A percentile compares a stretch with the other conserved stretches of the same genome.
phyloP scores from a whole-genome alignment of 2,113 vertebrate genomes.

The Catharus fuscescens region DNA sequence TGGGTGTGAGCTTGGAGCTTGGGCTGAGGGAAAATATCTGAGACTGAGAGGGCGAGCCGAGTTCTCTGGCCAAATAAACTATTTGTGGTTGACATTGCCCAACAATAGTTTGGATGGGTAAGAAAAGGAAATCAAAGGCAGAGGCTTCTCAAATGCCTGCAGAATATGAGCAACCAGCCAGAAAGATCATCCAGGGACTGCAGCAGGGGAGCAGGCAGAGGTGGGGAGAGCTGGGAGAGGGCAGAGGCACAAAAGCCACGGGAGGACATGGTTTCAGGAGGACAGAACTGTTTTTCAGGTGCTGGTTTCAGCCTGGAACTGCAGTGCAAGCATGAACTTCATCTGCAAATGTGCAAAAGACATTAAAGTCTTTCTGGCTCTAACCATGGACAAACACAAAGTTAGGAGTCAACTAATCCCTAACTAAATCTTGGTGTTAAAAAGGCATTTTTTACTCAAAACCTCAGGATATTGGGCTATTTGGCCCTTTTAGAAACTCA shows the following conservation, averaged over 20 bases:
- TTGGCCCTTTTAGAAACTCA: neutral
- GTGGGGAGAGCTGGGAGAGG: neutral
- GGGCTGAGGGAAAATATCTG: neutral
- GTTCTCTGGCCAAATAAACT: neutral
- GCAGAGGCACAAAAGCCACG: neutral
- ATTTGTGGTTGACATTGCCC: neutral
- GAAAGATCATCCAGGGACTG: neutral
- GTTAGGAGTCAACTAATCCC: neutral
- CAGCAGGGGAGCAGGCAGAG: neutral
- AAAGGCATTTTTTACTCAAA: neutral
- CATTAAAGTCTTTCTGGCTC: neutral
- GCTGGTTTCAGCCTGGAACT: neutral
- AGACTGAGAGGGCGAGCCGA: neutral
- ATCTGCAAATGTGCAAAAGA: neutral
- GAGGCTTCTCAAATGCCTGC: neutral
- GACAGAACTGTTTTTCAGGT: neutral
- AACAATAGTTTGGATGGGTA: constrained; percentile 17
- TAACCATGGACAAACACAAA: neutral
- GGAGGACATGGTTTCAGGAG: fast-evolving
- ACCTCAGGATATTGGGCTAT: neutral
- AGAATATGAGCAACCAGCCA: neutral
- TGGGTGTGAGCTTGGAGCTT: neutral
- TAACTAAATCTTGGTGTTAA: neutral
- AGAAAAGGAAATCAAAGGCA: constrained; percentile 14
- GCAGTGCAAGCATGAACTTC: neutral